Evolutionary conservation across 2,888 invertebrate genomes (phyloP), one percentile per base, ranked within the genome.

Genomic region (Gari tellinella): DNA sequence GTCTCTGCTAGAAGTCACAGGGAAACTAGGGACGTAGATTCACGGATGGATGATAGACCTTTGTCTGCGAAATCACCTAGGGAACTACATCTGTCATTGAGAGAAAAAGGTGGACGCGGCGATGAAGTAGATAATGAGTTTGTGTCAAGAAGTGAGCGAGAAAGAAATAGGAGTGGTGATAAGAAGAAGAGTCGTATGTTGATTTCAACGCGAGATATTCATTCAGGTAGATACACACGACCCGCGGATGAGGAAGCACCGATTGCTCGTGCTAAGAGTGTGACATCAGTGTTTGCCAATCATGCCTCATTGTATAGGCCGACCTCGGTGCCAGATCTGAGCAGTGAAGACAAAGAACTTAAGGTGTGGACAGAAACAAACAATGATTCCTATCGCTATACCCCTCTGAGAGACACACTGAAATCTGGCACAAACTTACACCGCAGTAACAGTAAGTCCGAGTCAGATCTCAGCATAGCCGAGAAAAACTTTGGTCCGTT

Each of bases 281-380:
- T 69, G n/a, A 70, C 69, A 3, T 68, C 77, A 10, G 56, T 72
- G 63, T 53, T 51, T 26, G 61, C 46, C 37, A 43, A 58, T 31
- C 52, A 66, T 38, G 53, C 66, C 25, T 76, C 83, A n/a, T 56
- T 83, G n/a, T 81, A 76, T 45, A 63, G 81, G 46, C 80, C 83
- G 17, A 68, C 65, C 0, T 81, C 81, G 4, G 81, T 81, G 21
- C 80, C 83, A 12, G 83, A 83, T 40, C 60, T 83, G 10, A 74
- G 65, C 15, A 52, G 61, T 31, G 83, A 81, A 21, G 74, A 74
- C 12, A 72, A 80, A 48, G 77, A 77, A 26, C 45, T 77, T 19
- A 72, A 72, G 55, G 17, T 77, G 1, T 77, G 77, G 77, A 56
- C 67, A 1, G 77, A 77, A 21, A 65, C 65, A 26, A 77, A 72